Evolutionary conservation across 2,113 vertebrate species (phyloP).

Genomic region (Globicephala melas): DNA sequence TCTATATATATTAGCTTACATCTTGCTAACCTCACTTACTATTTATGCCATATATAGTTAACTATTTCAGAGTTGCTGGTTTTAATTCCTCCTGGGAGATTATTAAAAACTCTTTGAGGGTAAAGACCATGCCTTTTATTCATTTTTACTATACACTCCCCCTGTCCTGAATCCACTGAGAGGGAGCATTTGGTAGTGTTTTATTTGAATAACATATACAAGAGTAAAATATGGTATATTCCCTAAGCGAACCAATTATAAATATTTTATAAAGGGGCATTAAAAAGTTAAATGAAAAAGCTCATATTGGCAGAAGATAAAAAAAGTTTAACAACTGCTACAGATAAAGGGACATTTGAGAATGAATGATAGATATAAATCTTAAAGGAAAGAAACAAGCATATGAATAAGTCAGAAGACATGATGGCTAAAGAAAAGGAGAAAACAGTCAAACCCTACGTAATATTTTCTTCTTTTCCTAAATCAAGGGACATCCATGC

Average conservation of each 20-base stretch:
- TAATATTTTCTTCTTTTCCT: neutral
- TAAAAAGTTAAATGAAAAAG: constrained; percentile 25
- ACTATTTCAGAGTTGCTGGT: neutral
- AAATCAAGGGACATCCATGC: neutral
- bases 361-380: neutral
- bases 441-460: neutral
- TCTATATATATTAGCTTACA: neutral
- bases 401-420: neutral
- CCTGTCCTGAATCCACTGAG: neutral
- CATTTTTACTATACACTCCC: neutral
- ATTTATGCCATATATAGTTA: neutral
- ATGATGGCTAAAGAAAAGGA: neutral
- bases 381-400: neutral
- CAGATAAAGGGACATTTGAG: neutral
- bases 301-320: neutral
- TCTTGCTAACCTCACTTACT: neutral
- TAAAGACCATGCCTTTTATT: neutral
- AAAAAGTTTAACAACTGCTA: neutral
- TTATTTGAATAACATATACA: neutral
- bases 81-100: neutral
- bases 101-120: neutral
- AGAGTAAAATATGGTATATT: constrained; percentile 28
- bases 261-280: constrained; percentile 14
- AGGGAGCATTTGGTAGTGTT: constrained; percentile 1
- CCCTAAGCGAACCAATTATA: neutral